Conservation (phyloP, 2,113 vertebrate genomes). For the Pedionomus torquatus region DNA sequence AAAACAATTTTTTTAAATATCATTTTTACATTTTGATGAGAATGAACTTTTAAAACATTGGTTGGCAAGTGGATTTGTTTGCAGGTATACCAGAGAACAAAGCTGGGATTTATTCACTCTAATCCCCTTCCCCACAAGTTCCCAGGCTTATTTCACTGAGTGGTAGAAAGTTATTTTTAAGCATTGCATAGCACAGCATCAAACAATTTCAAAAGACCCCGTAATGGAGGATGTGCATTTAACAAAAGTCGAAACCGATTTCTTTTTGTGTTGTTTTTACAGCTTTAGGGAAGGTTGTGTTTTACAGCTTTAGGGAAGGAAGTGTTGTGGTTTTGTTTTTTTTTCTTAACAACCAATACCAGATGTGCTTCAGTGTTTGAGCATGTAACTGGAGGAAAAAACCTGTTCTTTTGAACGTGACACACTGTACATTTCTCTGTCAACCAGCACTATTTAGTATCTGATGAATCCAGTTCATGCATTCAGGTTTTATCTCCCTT, state of each 20-base stretch:
- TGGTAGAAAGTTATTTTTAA: neutral
- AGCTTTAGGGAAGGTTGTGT: slow-evolving; percentile 7
- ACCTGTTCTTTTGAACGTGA: neutral
- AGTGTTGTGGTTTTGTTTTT: neutral
- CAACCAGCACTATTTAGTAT: neutral
- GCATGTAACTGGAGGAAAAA: neutral
- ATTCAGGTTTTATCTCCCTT: neutral
- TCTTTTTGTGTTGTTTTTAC: neutral
- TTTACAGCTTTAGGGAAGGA: neutral
- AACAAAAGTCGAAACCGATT: neutral
- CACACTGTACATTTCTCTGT: neutral
- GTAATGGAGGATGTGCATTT: neutral
- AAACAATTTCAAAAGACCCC: neutral
- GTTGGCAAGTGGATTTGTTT: neutral
- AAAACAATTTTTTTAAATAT: neutral
- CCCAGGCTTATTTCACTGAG: slow-evolving; percentile 7
- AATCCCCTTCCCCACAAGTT: neutral
- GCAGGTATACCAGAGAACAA: slow-evolving; percentile 17
- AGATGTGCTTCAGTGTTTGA: neutral
- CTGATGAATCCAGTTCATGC: neutral
- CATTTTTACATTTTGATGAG: neutral
- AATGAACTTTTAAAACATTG: neutral
- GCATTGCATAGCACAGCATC: slow-evolving; percentile 1
- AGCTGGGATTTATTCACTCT: neutral
- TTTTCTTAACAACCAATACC: neutral